Conservation (phyloP, 2,888 invertebrate genomes). For the Polyommatus iphigenia region DNA sequence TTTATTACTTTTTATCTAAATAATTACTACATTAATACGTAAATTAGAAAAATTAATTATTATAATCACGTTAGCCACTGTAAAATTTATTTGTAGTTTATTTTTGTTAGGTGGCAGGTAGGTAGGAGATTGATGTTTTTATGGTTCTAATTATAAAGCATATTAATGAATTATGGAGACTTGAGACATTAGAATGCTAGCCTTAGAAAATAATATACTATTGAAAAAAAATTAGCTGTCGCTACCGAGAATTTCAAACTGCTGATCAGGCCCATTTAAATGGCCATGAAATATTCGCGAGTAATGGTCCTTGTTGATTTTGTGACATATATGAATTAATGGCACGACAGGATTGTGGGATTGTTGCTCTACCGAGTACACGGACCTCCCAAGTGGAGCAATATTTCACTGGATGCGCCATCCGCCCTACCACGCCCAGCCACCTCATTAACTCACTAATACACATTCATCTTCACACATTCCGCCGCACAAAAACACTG, state of each 20-base stretch:
- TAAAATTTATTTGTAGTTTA: conserved; percentile 12
- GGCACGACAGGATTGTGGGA: conserved; percentile 76
- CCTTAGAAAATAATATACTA: background rate
- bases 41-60: conserved; percentile 14
- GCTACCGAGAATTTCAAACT: background rate
- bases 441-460: conserved; percentile 74
- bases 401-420: conserved; percentile 69
- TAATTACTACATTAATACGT: conserved; percentile 23
- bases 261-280: background rate
- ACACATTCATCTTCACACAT: conserved; percentile 65
- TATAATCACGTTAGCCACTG: conserved; percentile 10
- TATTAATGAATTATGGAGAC: background rate
- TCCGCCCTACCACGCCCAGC: conserved; percentile 62
- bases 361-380: conserved; percentile 69
- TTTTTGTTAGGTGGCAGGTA: background rate
- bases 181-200: background rate
- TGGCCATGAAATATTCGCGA: conserved; percentile 29
- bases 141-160: background rate
- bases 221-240: background rate
- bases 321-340: conserved; percentile 70
- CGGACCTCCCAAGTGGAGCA: conserved; percentile 74
- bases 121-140: background rate
- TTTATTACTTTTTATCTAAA: conserved; percentile 23
- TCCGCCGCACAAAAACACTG: conserved; percentile 41
- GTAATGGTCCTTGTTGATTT: conserved; percentile 55